phyloP scores from a whole-genome alignment of 2,888 invertebrate species.

The Electrophaes corylata region DNA sequence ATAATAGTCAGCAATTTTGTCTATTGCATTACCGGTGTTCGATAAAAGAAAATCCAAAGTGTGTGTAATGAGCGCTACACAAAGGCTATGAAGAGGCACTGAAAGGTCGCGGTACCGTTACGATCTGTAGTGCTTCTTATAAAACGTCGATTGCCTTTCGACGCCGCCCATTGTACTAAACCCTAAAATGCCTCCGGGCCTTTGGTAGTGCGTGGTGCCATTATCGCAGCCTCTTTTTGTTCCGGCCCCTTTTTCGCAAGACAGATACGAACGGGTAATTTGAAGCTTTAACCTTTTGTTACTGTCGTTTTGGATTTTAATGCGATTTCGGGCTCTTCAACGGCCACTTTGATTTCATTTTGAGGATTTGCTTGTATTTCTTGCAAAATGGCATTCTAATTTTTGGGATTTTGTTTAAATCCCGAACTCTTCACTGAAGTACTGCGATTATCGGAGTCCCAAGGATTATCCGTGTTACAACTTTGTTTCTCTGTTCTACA shows the following conservation, averaged over 20 bases:
- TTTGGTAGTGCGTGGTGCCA: conserved; percentile 50
- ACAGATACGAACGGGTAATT: conserved; percentile 79
- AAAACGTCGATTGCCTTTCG: conserved; percentile 70
- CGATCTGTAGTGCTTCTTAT: conserved; percentile 64
- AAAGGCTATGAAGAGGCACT: conserved; percentile 56
- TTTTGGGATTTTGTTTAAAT: conserved; percentile 33
- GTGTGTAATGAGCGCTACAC: conserved; percentile 64
- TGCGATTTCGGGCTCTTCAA: conserved; percentile 55
- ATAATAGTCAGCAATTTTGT: conserved; percentile 43
- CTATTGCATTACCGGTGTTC: conserved; percentile 45
- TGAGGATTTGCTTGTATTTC: conserved; percentile 58
- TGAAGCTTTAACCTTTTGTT: conserved; percentile 71
- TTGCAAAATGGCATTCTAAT: conserved; percentile 44
- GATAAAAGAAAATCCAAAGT: conserved; percentile 59
- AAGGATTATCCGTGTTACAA: background rate
- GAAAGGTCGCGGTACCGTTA: conserved; percentile 61
- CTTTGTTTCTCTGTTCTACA: background rate
- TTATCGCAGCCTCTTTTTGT: conserved; percentile 72
- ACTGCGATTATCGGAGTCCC: conserved; percentile 9
- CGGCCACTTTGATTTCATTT: conserved; percentile 61
- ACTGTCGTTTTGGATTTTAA: conserved; percentile 62
- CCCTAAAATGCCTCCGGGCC: conserved; percentile 63
- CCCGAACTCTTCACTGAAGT: conserved; percentile 20
- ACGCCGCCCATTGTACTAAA: conserved; percentile 67
- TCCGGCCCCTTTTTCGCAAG: conserved; percentile 60